Evolutionary conservation across 2,888 invertebrate genomes (phyloP).

Genomic region (Drymonia ruficornis): DNA sequence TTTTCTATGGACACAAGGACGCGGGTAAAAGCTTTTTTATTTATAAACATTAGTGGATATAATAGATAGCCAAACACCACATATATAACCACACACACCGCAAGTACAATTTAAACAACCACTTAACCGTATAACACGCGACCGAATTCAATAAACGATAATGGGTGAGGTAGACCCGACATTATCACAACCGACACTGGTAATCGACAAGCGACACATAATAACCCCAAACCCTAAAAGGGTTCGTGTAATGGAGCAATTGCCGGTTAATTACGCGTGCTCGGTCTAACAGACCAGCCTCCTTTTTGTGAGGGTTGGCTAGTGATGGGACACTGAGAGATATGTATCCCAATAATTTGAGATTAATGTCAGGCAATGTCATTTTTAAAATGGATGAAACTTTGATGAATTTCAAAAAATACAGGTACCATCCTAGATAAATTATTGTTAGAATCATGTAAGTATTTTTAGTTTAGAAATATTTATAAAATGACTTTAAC

Average conservation of each 20-base stretch:
- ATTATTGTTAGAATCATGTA: too few species aligned
- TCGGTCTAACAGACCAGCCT: constrained; percentile 32
- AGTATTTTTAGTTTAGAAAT: too few species aligned
- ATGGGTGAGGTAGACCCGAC: constrained; percentile 32
- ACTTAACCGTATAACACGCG: constrained; percentile 15
- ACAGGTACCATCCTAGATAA: too few species aligned
- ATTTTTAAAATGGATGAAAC: too few species aligned
- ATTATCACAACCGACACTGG: constrained; percentile 50
- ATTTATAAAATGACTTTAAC: too few species aligned
- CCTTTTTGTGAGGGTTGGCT: constrained; percentile 37
- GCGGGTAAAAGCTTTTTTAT: constrained; percentile 1
- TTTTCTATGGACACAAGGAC: too few species aligned
- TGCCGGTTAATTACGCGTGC: constrained; percentile 63
- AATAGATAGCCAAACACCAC: background rate
- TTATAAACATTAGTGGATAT: background rate
- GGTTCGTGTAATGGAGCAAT: constrained; percentile 64
- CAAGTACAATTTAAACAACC: constrained; percentile 9
- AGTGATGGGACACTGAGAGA: background rate
- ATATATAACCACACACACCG: background rate
- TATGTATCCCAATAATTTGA: background rate
- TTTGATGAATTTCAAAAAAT: too few species aligned
- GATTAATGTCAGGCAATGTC: background rate
- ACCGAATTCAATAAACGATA: constrained; percentile 35
- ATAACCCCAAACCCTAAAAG: constrained; percentile 58
- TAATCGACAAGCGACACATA: constrained; percentile 63